These are phyloP conservation scores for Calephelis virginiensis DNA, from an alignment of 1,140 invertebrate genomes.

Conservation along the genomic window DNA sequence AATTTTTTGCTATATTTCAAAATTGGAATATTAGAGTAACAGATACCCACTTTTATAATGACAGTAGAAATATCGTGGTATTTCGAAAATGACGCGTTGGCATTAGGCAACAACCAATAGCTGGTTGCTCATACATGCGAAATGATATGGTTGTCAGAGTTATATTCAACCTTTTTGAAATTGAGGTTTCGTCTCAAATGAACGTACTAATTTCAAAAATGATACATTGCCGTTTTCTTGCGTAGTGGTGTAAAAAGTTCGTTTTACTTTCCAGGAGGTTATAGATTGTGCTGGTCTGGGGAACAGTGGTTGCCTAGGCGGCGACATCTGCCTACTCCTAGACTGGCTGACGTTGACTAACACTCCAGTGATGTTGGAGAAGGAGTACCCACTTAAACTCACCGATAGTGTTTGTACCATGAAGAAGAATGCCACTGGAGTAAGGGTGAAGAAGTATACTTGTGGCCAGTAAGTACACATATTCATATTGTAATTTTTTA, in stretches of 20 bases:
- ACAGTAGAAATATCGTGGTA: no score
- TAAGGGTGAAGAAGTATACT: constrained; percentile 66
- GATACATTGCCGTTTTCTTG: neutral
- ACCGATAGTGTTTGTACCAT: constrained; percentile 80
- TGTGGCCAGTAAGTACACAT: constrained; percentile 75
- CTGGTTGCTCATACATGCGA: no score
- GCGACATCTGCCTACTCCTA: constrained; percentile 88
- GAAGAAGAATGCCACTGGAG: constrained; percentile 64
- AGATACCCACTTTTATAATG: no score
- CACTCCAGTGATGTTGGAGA: constrained; percentile 79
- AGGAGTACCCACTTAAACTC: constrained; percentile 83
- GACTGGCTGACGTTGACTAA: constrained; percentile 84
- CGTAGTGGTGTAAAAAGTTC: no score
- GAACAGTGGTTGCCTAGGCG: constrained; percentile 89
- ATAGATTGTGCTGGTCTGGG: constrained; percentile 88
- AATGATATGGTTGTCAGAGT: no score
- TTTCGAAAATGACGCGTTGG: no score
- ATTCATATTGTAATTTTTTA: no score
- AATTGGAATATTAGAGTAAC: no score
- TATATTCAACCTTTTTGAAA: no score
- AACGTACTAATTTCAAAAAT: neutral
- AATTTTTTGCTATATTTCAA: no score
- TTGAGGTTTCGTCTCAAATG: no score
- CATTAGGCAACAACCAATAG: no score
- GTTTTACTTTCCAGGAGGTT: constrained; percentile 78